Evolutionary conservation across 2,797 vertebrate species (phyloP).

Genomic region (Hippoglossus hippoglossus): DNA sequence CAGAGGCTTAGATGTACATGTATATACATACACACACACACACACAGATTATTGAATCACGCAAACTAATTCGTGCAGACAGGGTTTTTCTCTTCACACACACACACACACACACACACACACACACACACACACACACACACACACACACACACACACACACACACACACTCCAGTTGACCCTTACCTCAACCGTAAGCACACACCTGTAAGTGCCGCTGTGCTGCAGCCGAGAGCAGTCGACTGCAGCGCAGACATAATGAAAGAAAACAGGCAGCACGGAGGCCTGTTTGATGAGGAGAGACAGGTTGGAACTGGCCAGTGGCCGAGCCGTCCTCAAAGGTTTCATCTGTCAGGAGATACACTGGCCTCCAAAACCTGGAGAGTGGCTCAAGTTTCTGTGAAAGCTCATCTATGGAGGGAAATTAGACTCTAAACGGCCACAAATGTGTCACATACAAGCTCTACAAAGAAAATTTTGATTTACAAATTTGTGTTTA

Average conservation of each 20-base stretch:
- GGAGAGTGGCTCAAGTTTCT: slow-evolving; percentile 32
- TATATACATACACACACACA: slow-evolving; percentile 8
- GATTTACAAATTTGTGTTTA: neutral
- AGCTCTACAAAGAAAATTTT: no score
- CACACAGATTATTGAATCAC: neutral
- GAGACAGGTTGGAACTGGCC: slow-evolving; percentile 46
- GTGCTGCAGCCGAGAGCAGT: slow-evolving; percentile 17
- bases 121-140: no score
- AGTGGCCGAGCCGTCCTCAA: slow-evolving; percentile 26
- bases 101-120: neutral
- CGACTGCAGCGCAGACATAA: slow-evolving; percentile 25
- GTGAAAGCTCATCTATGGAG: slow-evolving; percentile 17
- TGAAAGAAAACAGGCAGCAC: slow-evolving; percentile 53
- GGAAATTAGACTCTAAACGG: neutral
- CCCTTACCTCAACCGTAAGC: neutral
- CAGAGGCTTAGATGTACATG: slow-evolving; percentile 30
- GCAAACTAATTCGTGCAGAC: neutral
- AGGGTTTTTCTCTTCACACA: neutral
- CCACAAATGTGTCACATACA: neutral
- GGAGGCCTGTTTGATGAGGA: slow-evolving; percentile 49
- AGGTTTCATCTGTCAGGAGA: slow-evolving; percentile 56
- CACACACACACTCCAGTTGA: neutral
- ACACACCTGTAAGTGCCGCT: slow-evolving; percentile 32
- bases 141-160: neutral
- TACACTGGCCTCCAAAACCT: slow-evolving; percentile 24